phyloP scores from a whole-genome alignment of 2,888 invertebrate species.

The Schrankia costaestrigalis region DNA sequence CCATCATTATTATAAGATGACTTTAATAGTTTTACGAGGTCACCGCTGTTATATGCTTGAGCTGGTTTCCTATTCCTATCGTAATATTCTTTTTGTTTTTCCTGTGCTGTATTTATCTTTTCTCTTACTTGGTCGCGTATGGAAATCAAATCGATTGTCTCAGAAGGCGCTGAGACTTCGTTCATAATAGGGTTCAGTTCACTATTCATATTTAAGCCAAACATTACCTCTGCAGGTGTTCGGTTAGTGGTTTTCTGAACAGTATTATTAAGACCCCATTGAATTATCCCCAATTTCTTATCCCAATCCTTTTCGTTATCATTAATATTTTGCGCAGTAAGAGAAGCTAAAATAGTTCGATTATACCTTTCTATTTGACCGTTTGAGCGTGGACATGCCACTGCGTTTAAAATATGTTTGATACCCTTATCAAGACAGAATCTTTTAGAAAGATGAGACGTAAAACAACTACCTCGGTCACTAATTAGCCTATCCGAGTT shows the following conservation, averaged over 20 bases:
- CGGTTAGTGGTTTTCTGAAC: neutral
- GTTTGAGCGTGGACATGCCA: neutral
- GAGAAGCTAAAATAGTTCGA: neutral
- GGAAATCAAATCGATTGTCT: neutral
- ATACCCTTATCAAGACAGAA: neutral
- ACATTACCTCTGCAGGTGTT: constrained; percentile 1
- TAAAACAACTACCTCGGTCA: neutral
- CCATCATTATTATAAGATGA: constrained; percentile 6
- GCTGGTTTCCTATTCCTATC: neutral
- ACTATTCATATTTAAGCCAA: neutral
- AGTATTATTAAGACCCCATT: constrained; percentile 1
- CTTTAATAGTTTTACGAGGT: constrained; percentile 2
- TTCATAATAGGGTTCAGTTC: neutral
- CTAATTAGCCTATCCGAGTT: neutral
- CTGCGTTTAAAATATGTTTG: constrained; percentile 1
- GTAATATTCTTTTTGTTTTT: neutral
- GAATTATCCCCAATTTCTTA: neutral
- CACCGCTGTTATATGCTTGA: neutral
- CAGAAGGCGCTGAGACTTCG: neutral
- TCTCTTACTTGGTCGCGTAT: neutral
- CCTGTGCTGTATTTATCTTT: constrained; percentile 1
- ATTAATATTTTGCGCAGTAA: neutral
- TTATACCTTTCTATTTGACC: constrained; percentile 1
- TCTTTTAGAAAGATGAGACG: neutral
- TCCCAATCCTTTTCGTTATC: neutral